A percentile compares a stretch with the other conserved stretches of the same genome.
These are phyloP conservation scores for Gastracanthus pulcherrimus DNA, from an alignment of 2,888 invertebrate species.

Conservation along the genomic window DNA sequence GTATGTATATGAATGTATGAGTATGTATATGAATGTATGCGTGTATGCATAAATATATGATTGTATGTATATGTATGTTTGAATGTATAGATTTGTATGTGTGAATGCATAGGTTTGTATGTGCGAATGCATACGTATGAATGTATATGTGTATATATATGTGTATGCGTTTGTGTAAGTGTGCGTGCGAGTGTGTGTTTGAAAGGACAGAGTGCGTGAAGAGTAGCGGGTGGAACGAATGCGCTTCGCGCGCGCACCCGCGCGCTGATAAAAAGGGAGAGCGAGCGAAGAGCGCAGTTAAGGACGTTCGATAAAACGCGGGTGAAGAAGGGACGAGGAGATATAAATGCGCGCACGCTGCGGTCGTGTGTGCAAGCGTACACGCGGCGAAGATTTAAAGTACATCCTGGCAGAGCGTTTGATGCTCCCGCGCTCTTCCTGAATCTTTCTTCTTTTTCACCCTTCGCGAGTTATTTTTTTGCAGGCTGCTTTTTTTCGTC, in stretches of 20 bases:
- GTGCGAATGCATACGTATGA: no score
- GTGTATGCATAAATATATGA: no score
- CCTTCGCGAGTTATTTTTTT: neutral
- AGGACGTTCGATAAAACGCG: constrained; percentile 12
- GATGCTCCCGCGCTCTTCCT: neutral
- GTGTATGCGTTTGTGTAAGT: no score
- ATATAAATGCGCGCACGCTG: neutral
- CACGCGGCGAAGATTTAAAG: neutral
- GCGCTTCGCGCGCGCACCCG: neutral
- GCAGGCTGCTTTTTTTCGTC: neutral
- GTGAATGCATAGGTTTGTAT: no score
- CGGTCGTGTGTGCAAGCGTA: neutral
- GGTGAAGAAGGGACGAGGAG: neutral
- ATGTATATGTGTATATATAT: no score
- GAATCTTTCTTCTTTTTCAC: neutral
- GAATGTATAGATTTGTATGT: no score
- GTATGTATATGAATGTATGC: no score
- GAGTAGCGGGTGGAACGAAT: constrained; percentile 16
- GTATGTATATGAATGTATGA: no score
- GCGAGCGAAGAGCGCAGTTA: constrained; percentile 2
- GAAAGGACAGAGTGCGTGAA: no score
- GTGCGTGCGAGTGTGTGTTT: no score
- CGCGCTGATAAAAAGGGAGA: neutral
- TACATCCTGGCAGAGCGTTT: constrained; percentile 7
- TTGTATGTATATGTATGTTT: no score